Conservation (phyloP, 2,113 vertebrate species). For the Lagopus leucura region DNA sequence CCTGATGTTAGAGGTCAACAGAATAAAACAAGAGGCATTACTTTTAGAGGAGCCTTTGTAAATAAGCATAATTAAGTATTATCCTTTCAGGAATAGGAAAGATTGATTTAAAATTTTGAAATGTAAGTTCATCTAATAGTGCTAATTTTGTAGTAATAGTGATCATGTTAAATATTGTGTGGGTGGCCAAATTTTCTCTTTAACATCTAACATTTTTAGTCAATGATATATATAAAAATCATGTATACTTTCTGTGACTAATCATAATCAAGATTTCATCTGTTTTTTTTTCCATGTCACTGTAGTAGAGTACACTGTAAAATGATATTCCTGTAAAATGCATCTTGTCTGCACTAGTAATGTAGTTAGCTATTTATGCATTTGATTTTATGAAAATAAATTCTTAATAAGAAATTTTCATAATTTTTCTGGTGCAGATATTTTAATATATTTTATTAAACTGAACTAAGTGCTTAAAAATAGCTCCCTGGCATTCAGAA, state of each 20-base stretch:
- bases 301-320: background rate
- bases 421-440: conserved; percentile 19
- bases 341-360: background rate
- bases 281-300: background rate
- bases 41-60: background rate
- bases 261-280: background rate
- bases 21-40: too few species aligned
- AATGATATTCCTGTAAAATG: background rate
- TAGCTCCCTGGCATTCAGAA: conserved; percentile 61
- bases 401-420: conserved; percentile 20
- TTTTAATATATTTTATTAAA: conserved; percentile 56
- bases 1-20: too few species aligned
- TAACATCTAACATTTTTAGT: background rate
- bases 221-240: background rate
- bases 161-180: background rate
- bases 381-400: conserved; percentile 32
- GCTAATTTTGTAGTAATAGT: background rate
- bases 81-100: background rate
- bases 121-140: background rate
- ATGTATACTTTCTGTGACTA: background rate
- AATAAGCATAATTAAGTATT: background rate
- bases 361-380: background rate
- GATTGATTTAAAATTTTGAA: background rate
- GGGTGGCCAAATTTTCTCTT: background rate
- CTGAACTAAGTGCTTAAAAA: conserved; percentile 58